Percentiles rank a stretch among this genome's conserved stretches.
Evolutionary conservation across 2,113 vertebrate species (phyloP).

Genomic region (Eretmochelys imbricata): DNA sequence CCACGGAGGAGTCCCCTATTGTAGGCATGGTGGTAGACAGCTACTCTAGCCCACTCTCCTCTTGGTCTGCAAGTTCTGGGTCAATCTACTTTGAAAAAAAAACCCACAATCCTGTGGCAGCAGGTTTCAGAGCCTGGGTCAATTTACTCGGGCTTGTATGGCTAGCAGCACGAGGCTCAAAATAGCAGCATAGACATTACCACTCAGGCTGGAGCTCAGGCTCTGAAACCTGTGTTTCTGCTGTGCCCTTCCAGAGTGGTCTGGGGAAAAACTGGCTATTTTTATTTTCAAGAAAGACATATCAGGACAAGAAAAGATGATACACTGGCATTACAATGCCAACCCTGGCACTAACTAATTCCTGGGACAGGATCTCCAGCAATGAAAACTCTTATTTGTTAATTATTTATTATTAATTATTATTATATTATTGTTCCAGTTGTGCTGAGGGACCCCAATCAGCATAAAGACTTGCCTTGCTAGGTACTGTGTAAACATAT

Average conservation of each 20-base stretch:
- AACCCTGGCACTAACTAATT: not conserved
- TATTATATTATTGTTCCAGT: not conserved
- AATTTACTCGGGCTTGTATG: rapidly evolving
- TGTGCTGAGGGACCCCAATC: not conserved
- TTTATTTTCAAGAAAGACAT: not conserved
- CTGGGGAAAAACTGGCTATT: not conserved
- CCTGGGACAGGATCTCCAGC: not conserved
- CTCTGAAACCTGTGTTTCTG: not conserved
- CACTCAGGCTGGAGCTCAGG: too few relatives aligned
- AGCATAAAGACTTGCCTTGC: not conserved
- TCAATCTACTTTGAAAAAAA: not conserved
- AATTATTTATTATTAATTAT: not conserved
- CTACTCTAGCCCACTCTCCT: not conserved
- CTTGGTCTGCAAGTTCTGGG: not conserved
- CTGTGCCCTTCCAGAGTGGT: not conserved
- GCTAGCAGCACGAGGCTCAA: not conserved
- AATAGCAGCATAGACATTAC: not conserved
- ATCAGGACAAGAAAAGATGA: not conserved
- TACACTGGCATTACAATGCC: not conserved
- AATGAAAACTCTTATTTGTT: not conserved
- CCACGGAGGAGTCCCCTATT: not conserved
- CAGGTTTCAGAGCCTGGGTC: not conserved
- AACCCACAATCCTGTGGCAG: too few relatives aligned
- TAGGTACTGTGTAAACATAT: not conserved
- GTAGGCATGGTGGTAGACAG: not conserved